phyloP scores from a whole-genome alignment of 2,113 vertebrate species.

The Amphiprion percula region DNA sequence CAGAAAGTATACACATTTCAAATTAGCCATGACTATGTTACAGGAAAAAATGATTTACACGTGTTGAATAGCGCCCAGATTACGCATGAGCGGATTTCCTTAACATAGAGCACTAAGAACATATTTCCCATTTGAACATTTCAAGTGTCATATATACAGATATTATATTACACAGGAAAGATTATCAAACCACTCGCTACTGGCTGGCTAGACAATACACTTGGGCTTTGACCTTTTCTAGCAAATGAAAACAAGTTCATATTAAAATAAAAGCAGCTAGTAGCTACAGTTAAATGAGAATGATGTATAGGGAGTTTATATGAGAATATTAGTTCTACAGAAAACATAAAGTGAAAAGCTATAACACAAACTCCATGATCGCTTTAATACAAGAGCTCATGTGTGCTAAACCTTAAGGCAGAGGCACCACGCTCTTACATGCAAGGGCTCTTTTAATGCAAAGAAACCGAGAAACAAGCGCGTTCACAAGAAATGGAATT shows the following conservation, averaged over 20 bases:
- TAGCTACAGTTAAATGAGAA: background rate
- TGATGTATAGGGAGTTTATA: background rate
- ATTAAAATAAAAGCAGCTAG: constrained; percentile 24
- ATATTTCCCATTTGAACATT: constrained; percentile 52
- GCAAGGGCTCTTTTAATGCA: constrained; percentile 63
- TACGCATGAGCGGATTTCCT: constrained; percentile 55
- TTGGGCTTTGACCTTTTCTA: constrained; percentile 64
- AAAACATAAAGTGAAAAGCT: constrained; percentile 15
- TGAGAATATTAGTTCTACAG: constrained; percentile 31
- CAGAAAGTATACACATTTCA: constrained; percentile 41
- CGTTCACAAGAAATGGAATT: constrained; percentile 32
- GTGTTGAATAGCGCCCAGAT: constrained; percentile 30
- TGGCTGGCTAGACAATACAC: constrained; percentile 38
- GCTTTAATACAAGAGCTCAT: constrained; percentile 50
- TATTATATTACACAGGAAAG: constrained; percentile 47
- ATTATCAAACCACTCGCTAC: constrained; percentile 30
- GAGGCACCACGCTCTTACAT: constrained; percentile 63
- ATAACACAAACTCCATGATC: constrained; percentile 24
- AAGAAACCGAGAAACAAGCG: constrained; percentile 74
- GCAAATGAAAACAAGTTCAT: constrained; percentile 43
- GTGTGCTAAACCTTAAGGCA: constrained; percentile 49
- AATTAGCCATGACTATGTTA: constrained; percentile 48
- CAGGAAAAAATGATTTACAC: constrained; percentile 44
- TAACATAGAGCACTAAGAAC: constrained; percentile 48
- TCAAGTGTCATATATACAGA: constrained; percentile 41